Conservation (phyloP, 1,140 invertebrate genomes). For the Periplaneta americana region DNA sequence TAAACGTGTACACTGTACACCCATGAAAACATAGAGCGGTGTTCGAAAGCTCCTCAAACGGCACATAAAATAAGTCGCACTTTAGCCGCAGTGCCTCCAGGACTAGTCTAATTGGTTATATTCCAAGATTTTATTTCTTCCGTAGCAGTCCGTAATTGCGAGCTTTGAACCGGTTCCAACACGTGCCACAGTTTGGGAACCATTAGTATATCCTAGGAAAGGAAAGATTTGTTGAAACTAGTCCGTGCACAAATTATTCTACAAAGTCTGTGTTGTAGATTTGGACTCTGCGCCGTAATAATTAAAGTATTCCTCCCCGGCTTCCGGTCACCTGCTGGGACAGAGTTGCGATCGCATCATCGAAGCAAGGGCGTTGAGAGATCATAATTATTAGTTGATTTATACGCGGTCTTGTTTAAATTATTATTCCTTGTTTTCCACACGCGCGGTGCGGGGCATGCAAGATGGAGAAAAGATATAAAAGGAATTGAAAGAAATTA, state of each 20-base stretch:
- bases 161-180: neutral
- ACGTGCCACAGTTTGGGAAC: neutral
- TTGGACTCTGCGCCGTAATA: neutral
- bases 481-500: neutral
- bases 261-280: neutral
- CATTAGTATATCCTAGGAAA: neutral
- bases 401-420: neutral
- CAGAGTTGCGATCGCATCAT: neutral
- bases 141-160: neutral
- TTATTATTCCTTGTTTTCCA: neutral
- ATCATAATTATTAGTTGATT: neutral
- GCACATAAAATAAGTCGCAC: too few relatives aligned
- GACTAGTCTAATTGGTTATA: too few relatives aligned
- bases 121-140: neutral
- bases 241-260: neutral
- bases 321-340: neutral
- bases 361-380: neutral
- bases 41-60: too few relatives aligned
- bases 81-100: too few relatives aligned
- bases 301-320: neutral
- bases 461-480: neutral
- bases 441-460: neutral
- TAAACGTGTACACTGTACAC: too few relatives aligned
- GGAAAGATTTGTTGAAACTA: neutral
- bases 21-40: too few relatives aligned